Base-by-base conservation (phyloP, 2,113 vertebrate genomes). In the Lophochroa leadbeateri region DNA sequence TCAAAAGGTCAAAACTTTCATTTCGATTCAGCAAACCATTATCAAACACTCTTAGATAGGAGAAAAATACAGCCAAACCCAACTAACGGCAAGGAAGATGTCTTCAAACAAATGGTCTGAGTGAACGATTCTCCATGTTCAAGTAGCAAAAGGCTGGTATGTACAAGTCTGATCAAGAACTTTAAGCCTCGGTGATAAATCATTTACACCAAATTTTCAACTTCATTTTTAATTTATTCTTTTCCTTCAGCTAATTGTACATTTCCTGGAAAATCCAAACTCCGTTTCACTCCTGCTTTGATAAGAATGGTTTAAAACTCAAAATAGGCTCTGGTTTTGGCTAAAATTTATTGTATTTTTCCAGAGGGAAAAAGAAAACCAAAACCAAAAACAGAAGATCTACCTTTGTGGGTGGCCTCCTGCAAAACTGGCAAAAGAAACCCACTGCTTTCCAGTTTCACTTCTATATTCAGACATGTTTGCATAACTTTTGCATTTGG, bases 401-500 rank as follows among this genome's bases (percentile, higher is more conserved):
- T 68, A 95, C 92, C 86, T 97, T 95, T 84, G 83, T 93, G 94
- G 95, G 96, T 96, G 92, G 94, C 84, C 92, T 96, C 88, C 74
- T 94, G 92, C 80, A 95, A 92, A 96, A 94, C 83, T 96, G 94
- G 95, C 90, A 91, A 68, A 91, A 96, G 91, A 94, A 90, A 75
- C 74, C 52, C 88, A 88, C 94, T 92, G 76, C 90, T 90, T 94
- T 96, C 95, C 92, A 94, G 94, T 94, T 95, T 89, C 75, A 91
- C 41, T 91, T 94, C 95, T 96, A 96, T 90, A 96, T 95, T 96
- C 90, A 96, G 91, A 83, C 52, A 75, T 88, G 96, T 96, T 95
- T 97, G 90, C 92, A 95, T 96, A 96, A 96, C 95, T 96, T 94
- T 88, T 93, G 86, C 90, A 87, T 97, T 96, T 96, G 88, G 81